Evolutionary conservation across 2,113 vertebrate genomes (phyloP), one percentile per base, ranked within the genome.

Genomic region (Sialia sialis): DNA sequence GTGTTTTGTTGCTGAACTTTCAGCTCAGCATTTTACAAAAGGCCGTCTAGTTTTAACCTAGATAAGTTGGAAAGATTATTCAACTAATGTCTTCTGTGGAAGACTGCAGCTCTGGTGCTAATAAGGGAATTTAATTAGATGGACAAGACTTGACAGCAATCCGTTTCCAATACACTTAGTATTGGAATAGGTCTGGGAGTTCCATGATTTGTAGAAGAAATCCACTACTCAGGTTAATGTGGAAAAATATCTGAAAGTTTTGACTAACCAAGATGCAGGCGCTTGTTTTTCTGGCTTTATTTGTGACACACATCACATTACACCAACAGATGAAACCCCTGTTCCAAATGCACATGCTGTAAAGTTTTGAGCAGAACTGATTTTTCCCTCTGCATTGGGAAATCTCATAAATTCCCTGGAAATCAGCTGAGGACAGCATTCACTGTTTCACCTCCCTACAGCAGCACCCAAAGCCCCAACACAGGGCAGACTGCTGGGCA

Each of bases 91-190:
- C 58, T 88, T 48, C 92, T n/a, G 63, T 60, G 78, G 36, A 91
- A 83, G 68, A 74, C 84, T 82, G 81, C 72, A 94, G 75, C 59
- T 72, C 68, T 81, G 23, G 59, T 69, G 87, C 79, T 95, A 94
- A 94, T 91, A 91, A 91, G 93, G 90, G 48, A 93, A 89, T 94
- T 94, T 95, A 94, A 97, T 95, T 88, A 96, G 85, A 86, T 74
- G 67, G 92, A 97, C 89, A 95, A 92, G 49, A 29, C 88, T 81
- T 90, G 93, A 94, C 94, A 95, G 91, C 68, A 91, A 95, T 93
- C 90, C 85, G 1, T 95, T 96, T 90, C 64, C 93, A 94, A 95
- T 75, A 80, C 39, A 92, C n/a, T 95, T 92, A 90, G 79, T 78
- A 95, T 84, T 94, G 95, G 89, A 93, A 95, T 46, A 97, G 55